A percentile compares a stretch with the other conserved stretches of the same genome.
Conservation (phyloP, 2,797 vertebrate species). For the Lophotriccus pileatus region DNA sequence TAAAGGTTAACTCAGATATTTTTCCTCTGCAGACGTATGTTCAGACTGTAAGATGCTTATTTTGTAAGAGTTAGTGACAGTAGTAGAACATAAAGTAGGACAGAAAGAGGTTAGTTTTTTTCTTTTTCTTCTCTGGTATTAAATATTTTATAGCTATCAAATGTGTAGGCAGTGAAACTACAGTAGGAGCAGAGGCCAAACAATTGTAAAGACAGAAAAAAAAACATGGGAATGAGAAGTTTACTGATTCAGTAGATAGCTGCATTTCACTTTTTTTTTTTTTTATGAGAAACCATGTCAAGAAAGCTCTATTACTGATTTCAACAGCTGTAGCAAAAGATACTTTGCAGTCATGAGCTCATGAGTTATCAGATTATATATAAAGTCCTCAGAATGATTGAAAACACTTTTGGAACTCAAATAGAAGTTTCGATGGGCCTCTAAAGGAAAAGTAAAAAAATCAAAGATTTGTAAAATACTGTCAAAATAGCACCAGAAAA, state of each 20-base stretch:
- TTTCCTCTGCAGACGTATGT: background rate
- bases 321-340: background rate
- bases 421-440: background rate
- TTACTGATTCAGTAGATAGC: background rate
- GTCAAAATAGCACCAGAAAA: background rate
- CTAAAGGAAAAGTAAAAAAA: background rate
- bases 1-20: conserved; percentile 15
- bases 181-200: background rate
- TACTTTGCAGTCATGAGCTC: background rate
- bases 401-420: background rate
- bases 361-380: background rate
- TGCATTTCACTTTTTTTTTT: background rate
- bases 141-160: background rate
- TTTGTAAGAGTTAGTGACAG: background rate
- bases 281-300: background rate
- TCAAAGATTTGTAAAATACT: background rate
- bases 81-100: background rate
- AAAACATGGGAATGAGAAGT: background rate
- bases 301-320: background rate
- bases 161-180: background rate
- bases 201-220: background rate
- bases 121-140: background rate
- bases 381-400: background rate
- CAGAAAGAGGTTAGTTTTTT: background rate
- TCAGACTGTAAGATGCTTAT: background rate